A percentile compares a stretch with the other conserved stretches of the same genome.
phyloP scores from a whole-genome alignment of 2,113 vertebrate genomes.

The Triplophysa rosa region DNA sequence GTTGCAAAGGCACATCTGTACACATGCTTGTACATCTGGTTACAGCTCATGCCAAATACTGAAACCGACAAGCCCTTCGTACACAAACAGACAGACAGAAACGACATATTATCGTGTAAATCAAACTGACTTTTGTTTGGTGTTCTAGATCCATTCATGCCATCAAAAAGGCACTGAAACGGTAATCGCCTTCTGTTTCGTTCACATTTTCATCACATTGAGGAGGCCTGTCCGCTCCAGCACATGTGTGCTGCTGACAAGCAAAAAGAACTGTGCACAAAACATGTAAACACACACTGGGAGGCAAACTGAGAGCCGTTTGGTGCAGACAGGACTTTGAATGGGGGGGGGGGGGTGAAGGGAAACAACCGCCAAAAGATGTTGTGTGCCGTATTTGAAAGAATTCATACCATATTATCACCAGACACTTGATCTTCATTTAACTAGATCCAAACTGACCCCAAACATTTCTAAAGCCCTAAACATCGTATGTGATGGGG shows the following conservation, averaged over 20 bases:
- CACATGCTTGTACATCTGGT: slow-evolving; percentile 61
- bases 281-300: slow-evolving; percentile 24
- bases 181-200: neutral
- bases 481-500: neutral
- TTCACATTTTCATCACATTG: slow-evolving; percentile 16
- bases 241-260: slow-evolving; percentile 1
- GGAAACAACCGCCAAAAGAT: neutral
- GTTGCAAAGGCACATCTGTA: slow-evolving; percentile 56
- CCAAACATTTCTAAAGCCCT: neutral
- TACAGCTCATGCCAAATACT: slow-evolving; percentile 61
- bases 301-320: neutral
- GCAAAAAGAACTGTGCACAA: neutral
- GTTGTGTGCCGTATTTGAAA: neutral
- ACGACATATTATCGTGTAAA: slow-evolving; percentile 25
- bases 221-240: slow-evolving; percentile 6
- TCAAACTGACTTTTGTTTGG: slow-evolving; percentile 62
- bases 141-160: slow-evolving; percentile 56
- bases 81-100: slow-evolving; percentile 42
- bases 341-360: neutral
- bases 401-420: neutral
- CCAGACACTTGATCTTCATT: slow-evolving; percentile 4
- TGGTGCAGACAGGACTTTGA: slow-evolving; percentile 4
- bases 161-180: slow-evolving; percentile 62
- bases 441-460: neutral
- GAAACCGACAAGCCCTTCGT: slow-evolving; percentile 45